Conservation (phyloP, 2,888 invertebrate species). For the Laothoe populi region DNA sequence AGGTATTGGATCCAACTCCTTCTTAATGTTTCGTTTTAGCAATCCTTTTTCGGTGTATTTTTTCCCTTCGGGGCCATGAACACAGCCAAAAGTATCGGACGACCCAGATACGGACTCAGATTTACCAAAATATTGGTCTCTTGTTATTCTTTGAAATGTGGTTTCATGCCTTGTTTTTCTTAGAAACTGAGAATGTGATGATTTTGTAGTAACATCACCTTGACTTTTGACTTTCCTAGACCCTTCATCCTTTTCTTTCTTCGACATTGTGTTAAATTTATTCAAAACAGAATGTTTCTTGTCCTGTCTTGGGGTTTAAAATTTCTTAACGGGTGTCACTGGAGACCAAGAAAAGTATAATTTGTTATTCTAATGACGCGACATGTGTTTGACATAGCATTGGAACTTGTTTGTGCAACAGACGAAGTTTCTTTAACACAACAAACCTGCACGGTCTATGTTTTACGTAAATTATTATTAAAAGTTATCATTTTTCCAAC, state of each 20-base stretch:
- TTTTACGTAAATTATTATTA: too few relatives aligned
- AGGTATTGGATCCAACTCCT: conserved; percentile 59
- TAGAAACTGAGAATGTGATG: conserved; percentile 61
- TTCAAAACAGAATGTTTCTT: conserved; percentile 36
- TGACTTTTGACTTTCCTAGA: conserved; percentile 45
- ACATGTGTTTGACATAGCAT: conserved; percentile 21
- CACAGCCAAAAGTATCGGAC: conserved; percentile 57
- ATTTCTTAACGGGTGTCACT: not conserved
- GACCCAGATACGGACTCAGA: conserved; percentile 62
- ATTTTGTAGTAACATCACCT: conserved; percentile 45
- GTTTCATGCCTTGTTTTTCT: conserved; percentile 44
- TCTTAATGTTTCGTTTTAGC: conserved; percentile 57
- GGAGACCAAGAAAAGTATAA: conserved; percentile 2
- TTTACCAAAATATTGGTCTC: conserved; percentile 51
- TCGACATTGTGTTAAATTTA: conserved; percentile 17
- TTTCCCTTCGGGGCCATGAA: conserved; percentile 58
- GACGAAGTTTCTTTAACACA: not conserved
- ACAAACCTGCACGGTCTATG: too few relatives aligned
- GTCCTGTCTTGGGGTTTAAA: conserved; percentile 40
- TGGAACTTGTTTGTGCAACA: conserved; percentile 8
- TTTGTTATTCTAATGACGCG: conserved; percentile 23
- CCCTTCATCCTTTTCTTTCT: conserved; percentile 11
- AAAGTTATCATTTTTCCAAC: too few relatives aligned
- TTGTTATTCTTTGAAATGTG: conserved; percentile 49
- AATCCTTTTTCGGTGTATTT: conserved; percentile 56